Base-by-base conservation (phyloP, 2,888 invertebrate species). In the Cybosia mesomella region DNA sequence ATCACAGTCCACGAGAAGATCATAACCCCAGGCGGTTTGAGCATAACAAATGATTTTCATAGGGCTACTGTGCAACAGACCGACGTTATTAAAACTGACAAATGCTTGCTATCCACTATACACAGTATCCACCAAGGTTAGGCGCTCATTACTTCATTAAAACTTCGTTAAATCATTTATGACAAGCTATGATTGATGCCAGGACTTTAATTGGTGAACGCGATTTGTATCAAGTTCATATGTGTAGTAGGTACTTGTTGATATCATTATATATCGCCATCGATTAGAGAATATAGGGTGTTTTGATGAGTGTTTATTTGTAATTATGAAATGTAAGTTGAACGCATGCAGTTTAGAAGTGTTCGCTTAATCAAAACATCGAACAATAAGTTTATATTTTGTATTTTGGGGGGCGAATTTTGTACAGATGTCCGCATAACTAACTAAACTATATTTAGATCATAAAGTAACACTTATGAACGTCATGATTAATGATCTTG, bases 101-200 rank as follows among this genome's bases (percentile, higher is more conserved):
- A 78, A 76, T 71, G 72, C 49, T 71, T 28, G 32, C 36, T 65
- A 72, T 73, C 55, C 68, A 70, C 73, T 49, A 49, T 49, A 39
- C 68, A 70, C 28, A 28, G 39, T 64, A 72, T 73, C 49, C 68
- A 70, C 72, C 82, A 87, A 86, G 83, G 85, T 81, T 82, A 70
- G 59, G 66, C 74, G 71, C 77, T 84, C 75, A 79, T 80, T 81
- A 76, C 77, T 79, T 74, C 62, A 61, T 76, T 71, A 72, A 68
- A 72, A 77, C 72, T 68, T 75, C 70, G 74, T 75, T 79, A 79
- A 83, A 83, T 80, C 78, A 78, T 71, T 71, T 74, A 72, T 76
- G 85, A 84, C 84, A 83, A 75, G 71, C 66, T 67, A 80, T 89
- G 87, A 91, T 89, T 84, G 86, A 91, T 89, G 83, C 73, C 67